Evolutionary conservation across 2,888 invertebrate species (phyloP), one percentile per base, ranked within the genome.

Genomic region (Apodemia zela): DNA sequence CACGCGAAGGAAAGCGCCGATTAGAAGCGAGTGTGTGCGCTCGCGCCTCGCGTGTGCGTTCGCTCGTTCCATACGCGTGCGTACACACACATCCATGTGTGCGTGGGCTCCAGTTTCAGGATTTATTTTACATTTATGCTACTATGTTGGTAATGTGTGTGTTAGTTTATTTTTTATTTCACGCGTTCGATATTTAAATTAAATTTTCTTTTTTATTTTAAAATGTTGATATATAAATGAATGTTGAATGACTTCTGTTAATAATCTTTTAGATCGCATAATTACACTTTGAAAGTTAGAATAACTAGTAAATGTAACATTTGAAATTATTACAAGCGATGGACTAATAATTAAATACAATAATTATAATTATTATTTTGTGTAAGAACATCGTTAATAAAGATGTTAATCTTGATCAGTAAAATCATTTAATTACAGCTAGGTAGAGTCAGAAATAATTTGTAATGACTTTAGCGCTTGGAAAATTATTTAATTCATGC

Each of bases 1-100:
- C 90, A 89, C 90, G 90, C 89, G 90, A 86, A 87, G 85, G 81
- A 85, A 84, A 84, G 82, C 85, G 79, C 70, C 84, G 82, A 85
- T 86, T 86, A 85, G 85, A 84, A 75, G 76, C 67, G 71, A 68
- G 74, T 47, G 78, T 66, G 68, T 49, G 66, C 59, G 68, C 64
- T 64, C 67, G 63, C 65, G 62, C 61, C 61, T 47, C 63, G 68
- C 69, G 68, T 67, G 71, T 68, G 68, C 71, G 65, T 67, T 63
- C 61, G 70, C 73, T 63, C 77, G 76, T 72, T 76, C 73, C 68
- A 62, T 68, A 67, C 69, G 62, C 64, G 61, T 67, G 71, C 42
- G 35, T 62, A 61, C 58, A 63, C 69, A 17, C 42, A 45, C 73
- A 71, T 72, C 73, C 66, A 71, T 72, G 60, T 59, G 63, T 63